These are phyloP conservation scores for Apteryx mantelli DNA, from an alignment of 2,113 vertebrate genomes.

Conservation along the genomic window DNA sequence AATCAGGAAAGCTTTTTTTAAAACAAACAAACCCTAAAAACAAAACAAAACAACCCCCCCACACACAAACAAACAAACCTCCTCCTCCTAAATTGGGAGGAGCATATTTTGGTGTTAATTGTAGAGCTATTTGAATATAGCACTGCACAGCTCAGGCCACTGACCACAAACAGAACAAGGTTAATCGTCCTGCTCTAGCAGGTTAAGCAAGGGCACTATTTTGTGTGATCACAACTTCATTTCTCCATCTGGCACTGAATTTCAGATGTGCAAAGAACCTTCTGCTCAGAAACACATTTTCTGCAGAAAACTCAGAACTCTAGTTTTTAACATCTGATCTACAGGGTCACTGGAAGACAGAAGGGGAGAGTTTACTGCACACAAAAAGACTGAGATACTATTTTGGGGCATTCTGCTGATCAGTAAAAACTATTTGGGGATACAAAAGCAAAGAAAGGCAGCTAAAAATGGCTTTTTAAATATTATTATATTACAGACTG, in stretches of 20 bases:
- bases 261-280: background rate
- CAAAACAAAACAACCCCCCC: too few species aligned
- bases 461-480: background rate
- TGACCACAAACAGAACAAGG: background rate
- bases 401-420: background rate
- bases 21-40: too few species aligned
- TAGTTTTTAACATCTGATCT: background rate
- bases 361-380: background rate
- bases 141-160: background rate
- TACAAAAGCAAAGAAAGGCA: background rate
- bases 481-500: background rate
- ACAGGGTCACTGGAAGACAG: background rate
- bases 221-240: background rate
- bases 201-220: background rate
- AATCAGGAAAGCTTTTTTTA: conserved; percentile 54
- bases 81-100: background rate
- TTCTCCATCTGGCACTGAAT: background rate
- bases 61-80: too few species aligned
- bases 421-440: conserved; percentile 15
- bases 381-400: background rate
- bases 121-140: background rate
- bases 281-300: background rate
- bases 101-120: background rate
- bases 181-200: background rate
- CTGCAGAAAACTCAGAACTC: background rate